Evolutionary conservation across 2,797 vertebrate species (phyloP), one percentile per base, ranked within the genome.

Genomic region (Pterois miles): DNA sequence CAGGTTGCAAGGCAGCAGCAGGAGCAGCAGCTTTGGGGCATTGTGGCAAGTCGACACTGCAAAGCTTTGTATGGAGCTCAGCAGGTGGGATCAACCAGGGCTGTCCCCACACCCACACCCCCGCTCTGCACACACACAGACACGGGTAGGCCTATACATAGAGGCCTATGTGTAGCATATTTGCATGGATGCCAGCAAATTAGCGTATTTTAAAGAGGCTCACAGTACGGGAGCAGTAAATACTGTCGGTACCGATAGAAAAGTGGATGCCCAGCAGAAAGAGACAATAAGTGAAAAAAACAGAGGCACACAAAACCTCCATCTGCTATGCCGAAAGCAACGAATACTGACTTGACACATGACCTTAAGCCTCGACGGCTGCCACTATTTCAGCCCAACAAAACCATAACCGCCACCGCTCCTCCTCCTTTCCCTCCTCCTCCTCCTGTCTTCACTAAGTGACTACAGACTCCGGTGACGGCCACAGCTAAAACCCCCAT

Each of bases 11-110:
- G 75, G 71, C 71, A 81, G 83, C 85, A 81, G 85, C 78, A 86
- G 81, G 80, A 76, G 86, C 80, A 89, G 83, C 86, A 90, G 91
- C 82, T 86, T 86, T 88, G 71, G 65, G 70, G 60, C 52, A 71
- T 86, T 92, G 84, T 86, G 83, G 74, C 54, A 62, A 82, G 83
- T 77, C 16, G 27, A 81, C 74, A 82, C 57, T 65, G 83, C 79
- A 81, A 74, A 79, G 86, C 88, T 78, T 81, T 91, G 84, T 82
- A 79, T 83, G 83, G 78, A 69, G 74, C 79, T 67, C 86, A 90
- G 91, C 91, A 93, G 91, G 90, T 91, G 91, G 90, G 82, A 88
- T 80, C 63, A 65, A 59, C 52, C 27, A 69, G 48, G 65, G 43
- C 62, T 60, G 18, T 40, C 65, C 73, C 57, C n/a, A 36, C 20